A percentile compares a stretch with the other conserved stretches of the same genome.
These are phyloP conservation scores for Oligia fasciuncula DNA, from an alignment of 2,888 invertebrate species.

Conservation along the genomic window DNA sequence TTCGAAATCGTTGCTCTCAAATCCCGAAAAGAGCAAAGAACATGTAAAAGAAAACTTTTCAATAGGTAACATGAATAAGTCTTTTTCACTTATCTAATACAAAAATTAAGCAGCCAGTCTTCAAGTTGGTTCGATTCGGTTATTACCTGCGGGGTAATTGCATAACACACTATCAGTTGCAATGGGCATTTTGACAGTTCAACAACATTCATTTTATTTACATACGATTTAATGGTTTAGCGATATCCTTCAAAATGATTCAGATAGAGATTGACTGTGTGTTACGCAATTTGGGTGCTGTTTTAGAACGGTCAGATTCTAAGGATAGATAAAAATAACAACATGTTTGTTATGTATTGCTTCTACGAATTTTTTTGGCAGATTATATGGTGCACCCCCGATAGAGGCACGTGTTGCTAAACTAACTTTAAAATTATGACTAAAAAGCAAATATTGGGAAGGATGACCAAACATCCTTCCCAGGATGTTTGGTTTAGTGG, in stretches of 20 bases:
- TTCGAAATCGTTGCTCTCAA: not conserved
- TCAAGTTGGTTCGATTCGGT: not conserved
- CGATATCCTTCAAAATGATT: too few relatives aligned
- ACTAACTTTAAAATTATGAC: not conserved
- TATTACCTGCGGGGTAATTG: not conserved
- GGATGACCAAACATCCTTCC: too few relatives aligned
- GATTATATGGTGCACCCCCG: not conserved
- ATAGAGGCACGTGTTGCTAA: not conserved
- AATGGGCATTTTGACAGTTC: too few relatives aligned
- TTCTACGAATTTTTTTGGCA: not conserved
- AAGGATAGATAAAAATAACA: not conserved
- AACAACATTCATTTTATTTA: too few relatives aligned
- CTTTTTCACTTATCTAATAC: not conserved
- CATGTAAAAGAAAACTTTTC: not conserved
- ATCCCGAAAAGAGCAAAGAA: not conserved
- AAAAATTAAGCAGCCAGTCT: not conserved
- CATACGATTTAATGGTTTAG: too few relatives aligned
- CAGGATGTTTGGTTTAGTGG: not conserved
- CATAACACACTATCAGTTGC: too few relatives aligned
- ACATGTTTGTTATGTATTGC: not conserved
- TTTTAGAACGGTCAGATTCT: not conserved
- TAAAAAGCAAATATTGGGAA: not conserved
- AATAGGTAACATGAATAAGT: not conserved
- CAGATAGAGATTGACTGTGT: too few relatives aligned
- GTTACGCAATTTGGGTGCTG: too few relatives aligned